Percentiles rank a stretch among this genome's conserved stretches.
Evolutionary conservation across 2,797 vertebrate species (phyloP).

Genomic region (Pantherophis alleghaniensis): DNA sequence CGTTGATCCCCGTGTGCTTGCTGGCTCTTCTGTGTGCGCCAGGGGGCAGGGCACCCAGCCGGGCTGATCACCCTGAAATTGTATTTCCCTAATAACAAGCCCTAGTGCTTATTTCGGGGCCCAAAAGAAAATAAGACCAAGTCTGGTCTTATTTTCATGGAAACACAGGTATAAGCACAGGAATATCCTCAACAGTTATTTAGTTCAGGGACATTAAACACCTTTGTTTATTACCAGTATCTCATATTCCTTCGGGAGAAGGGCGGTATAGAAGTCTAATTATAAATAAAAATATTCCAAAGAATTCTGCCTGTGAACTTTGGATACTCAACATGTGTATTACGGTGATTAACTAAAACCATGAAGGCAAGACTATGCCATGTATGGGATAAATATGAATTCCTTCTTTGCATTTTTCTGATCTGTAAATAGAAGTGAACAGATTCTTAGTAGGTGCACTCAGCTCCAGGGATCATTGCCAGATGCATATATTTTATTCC

Average conservation of each 20-base stretch:
- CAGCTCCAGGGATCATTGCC: background rate
- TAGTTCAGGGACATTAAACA: background rate
- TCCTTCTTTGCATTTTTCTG: slow-evolving; percentile 17
- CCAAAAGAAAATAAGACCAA: too few relatives aligned
- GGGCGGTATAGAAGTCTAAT: too few relatives aligned
- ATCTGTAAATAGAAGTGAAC: background rate
- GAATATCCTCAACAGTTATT: background rate
- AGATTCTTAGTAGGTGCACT: slow-evolving; percentile 6
- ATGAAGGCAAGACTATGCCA: background rate
- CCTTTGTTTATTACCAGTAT: background rate
- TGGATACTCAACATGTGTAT: background rate
- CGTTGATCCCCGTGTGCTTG: too few relatives aligned
- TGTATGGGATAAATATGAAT: background rate
- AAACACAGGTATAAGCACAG: background rate
- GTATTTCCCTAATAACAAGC: too few relatives aligned
- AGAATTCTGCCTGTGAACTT: background rate
- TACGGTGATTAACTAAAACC: background rate
- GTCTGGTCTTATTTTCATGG: too few relatives aligned
- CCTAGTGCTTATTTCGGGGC: too few relatives aligned
- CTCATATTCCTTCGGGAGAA: background rate
- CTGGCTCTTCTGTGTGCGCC: too few relatives aligned
- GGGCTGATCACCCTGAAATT: too few relatives aligned
- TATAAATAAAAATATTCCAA: background rate
- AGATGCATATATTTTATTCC: slow-evolving; percentile 21
- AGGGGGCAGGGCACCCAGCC: fast-evolving